A percentile compares a stretch with the other conserved stretches of the same genome.
These are phyloP conservation scores for Pterois miles DNA, from an alignment of 2,797 vertebrate species.

Conservation along the genomic window DNA sequence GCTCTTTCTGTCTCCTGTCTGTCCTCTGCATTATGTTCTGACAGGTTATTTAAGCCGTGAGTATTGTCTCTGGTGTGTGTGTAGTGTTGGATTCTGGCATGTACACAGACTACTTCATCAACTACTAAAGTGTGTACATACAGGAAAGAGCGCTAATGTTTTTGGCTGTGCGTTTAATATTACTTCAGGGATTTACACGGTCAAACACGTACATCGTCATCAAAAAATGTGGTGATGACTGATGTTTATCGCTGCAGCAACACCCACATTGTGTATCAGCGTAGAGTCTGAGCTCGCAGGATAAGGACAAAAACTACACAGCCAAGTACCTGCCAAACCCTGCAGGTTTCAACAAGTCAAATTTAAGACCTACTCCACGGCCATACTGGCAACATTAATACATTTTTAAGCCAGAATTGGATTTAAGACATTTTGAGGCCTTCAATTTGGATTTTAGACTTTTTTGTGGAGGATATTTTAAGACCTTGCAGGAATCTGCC, in stretches of 20 bases:
- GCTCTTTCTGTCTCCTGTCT: constrained; percentile 24
- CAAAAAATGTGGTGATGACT: not conserved
- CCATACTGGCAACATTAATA: too few relatives aligned
- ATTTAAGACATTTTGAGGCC: too few relatives aligned
- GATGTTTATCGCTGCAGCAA: constrained; percentile 25
- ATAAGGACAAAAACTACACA: not conserved
- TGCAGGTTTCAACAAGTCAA: too few relatives aligned
- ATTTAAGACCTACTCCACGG: too few relatives aligned
- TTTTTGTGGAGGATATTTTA: too few relatives aligned
- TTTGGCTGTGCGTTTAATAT: not conserved
- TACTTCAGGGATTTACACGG: not conserved
- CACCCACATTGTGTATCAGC: too few relatives aligned
- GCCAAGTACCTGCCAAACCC: too few relatives aligned
- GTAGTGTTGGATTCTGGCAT: constrained; percentile 15
- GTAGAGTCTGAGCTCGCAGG: not conserved
- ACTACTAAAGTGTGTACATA: constrained; percentile 1
- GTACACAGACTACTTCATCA: not conserved
- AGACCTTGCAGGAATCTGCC: too few relatives aligned
- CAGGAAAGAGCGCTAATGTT: not conserved
- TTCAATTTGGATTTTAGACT: too few relatives aligned
- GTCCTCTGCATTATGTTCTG: constrained; percentile 29
- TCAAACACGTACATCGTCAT: not conserved
- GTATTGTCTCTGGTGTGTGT: constrained; percentile 42
- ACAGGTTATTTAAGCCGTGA: constrained; percentile 74
- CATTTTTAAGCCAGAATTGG: too few relatives aligned